A percentile compares a stretch with the other conserved stretches of the same genome.
Evolutionary conservation across 2,797 vertebrate genomes (phyloP).

Genomic region (Myotis myotis): DNA sequence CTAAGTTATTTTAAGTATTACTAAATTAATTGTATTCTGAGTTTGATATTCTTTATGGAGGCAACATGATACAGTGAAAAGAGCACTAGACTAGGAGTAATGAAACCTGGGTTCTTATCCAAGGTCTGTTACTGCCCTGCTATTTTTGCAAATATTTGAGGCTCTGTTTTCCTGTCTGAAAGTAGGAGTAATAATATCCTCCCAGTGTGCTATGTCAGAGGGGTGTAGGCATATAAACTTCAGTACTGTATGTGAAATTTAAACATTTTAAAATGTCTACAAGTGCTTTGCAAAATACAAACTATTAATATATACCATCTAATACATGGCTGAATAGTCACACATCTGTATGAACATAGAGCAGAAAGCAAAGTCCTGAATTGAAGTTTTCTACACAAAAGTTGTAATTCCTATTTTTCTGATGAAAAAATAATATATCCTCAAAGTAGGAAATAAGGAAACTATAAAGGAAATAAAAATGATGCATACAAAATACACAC

Average conservation of each 20-base stretch:
- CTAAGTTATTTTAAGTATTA: conserved; percentile 33
- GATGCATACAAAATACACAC: not conserved
- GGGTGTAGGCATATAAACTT: not conserved
- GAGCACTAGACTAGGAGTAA: not conserved
- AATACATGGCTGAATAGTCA: not conserved
- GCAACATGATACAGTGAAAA: not conserved
- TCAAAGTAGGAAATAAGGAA: not conserved
- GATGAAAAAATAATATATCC: not conserved
- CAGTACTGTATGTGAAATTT: conserved; percentile 4
- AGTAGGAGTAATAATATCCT: not conserved
- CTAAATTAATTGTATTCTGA: conserved; percentile 61
- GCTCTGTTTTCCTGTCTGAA: conserved; percentile 43
- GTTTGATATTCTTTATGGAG: conserved; percentile 39
- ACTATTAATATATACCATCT: not conserved
- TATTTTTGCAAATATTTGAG: conserved; percentile 42
- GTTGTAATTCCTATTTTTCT: not conserved
- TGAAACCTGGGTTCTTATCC: not conserved
- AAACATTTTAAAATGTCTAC: conserved; percentile 23
- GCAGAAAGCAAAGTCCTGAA: not conserved
- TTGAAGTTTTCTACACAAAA: not conserved
- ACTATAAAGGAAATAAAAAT: conserved; percentile 36
- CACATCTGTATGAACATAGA: not conserved
- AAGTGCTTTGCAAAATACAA: not conserved
- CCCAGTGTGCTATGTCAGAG: not conserved
- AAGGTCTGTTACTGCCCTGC: not conserved